Evolutionary conservation across 1,140 invertebrate genomes (phyloP), one percentile per base, ranked within the genome.

Genomic region (Mactra quadrangularis): DNA sequence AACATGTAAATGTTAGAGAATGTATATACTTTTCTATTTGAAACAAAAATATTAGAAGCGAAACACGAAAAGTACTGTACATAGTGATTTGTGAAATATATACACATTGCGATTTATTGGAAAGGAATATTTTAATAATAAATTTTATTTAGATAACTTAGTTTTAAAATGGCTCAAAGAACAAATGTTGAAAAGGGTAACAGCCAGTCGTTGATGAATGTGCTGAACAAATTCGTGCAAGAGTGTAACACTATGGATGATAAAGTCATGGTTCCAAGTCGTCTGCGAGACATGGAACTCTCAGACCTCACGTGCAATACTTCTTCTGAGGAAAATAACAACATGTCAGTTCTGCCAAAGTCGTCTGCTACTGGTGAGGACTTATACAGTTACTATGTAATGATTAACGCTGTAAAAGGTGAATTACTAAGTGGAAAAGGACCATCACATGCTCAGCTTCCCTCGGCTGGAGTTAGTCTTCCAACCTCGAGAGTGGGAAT

Each of bases 231-330:
- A 33, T 90, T 89, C 59, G 89, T 90, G 1, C 50, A 82, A 7
- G 87, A 87, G 3, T 87, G 88, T 13, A 84, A 90, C 31, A 50
- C 64, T 19, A 90, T 90, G 89, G 87, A 90, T 53, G 84, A 87
- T 41, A 86, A 84, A 17, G 87, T 90, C 0, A 90, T 90, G 89
- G 87, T 90, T 22, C 89, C 89, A 22, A 87, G 89, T 64, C 85
- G 86, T 0, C 82, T 90, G 1, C 45, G 86, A 60, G 89, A 90
- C 55, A 86, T 90, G 81, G 85, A 87, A 22, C 79, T 87, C 3
- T 29, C 53, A 1, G 52, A 45, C 27, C 22, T 50, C 27, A 35
- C 62, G 6, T 47, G 53, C 15, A 41, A 60, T 13, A 76, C 41
- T 13, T 47, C 86, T 15, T 47, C 27, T 17, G 85, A 79, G 57